Percentiles rank a stretch among this genome's conserved stretches.
These are phyloP conservation scores for Apus apus DNA, from an alignment of 2,113 vertebrate species.

Conservation along the genomic window DNA sequence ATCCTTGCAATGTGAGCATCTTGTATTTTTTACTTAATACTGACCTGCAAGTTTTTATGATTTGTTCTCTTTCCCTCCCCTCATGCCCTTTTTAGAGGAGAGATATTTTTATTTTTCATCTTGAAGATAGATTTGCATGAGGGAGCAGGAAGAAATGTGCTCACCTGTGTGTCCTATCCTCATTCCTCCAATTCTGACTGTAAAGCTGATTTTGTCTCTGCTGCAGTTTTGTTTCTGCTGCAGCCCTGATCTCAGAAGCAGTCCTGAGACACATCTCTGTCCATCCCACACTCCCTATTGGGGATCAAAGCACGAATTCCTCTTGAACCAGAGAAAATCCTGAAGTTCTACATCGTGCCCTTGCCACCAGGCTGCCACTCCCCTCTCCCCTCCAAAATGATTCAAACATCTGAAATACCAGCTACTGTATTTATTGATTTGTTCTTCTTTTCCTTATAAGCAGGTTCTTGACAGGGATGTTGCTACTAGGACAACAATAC, in stretches of 20 bases:
- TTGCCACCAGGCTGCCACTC: not conserved
- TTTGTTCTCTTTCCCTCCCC: not conserved
- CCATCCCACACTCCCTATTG: not conserved
- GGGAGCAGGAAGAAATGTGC: not conserved
- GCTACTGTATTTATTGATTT: not conserved
- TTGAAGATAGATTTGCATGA: not conserved
- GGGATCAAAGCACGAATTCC: not conserved
- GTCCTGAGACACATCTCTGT: not conserved
- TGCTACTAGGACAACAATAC: not conserved
- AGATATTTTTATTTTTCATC: not conserved
- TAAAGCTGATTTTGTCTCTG: not conserved
- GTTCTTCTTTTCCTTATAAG: not conserved
- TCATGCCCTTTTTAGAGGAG: not conserved
- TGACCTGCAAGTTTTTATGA: not conserved
- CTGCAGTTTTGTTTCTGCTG: not conserved
- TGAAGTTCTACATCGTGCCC: not conserved
- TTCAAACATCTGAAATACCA: not conserved
- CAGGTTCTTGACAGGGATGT: not conserved
- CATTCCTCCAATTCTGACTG: not conserved
- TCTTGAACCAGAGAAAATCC: not conserved
- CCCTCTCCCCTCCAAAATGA: not conserved
- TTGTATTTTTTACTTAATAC: not conserved
- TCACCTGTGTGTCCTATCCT: not conserved
- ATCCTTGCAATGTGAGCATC: not conserved
- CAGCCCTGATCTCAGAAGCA: not conserved